phyloP scores from a whole-genome alignment of 2,113 vertebrate species.

The Salvelinus namaycush region DNA sequence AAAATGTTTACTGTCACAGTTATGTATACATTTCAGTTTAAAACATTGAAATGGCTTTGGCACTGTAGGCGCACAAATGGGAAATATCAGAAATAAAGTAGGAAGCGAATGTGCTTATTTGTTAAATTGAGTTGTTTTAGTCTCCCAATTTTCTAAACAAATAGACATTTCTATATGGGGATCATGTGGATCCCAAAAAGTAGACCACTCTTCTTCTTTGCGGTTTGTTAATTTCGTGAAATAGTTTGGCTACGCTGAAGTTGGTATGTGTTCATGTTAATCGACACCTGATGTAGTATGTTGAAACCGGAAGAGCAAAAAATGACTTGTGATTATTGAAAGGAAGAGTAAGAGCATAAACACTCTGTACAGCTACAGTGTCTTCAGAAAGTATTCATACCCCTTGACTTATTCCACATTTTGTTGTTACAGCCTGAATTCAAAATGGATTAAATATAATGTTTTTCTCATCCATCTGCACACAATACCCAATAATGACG shows the following conservation, averaged over 20 bases:
- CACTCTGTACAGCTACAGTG: no score
- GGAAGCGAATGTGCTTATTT: slow-evolving; percentile 18
- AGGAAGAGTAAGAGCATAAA: background rate
- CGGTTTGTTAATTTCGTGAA: slow-evolving; percentile 54
- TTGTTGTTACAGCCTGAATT: no score
- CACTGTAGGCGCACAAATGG: slow-evolving; percentile 18
- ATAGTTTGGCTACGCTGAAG: slow-evolving; percentile 54
- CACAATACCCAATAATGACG: no score
- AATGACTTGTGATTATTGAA: slow-evolving; percentile 52
- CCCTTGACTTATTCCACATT: no score
- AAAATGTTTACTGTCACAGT: slow-evolving; percentile 22
- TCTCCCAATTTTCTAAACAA: slow-evolving; percentile 42
- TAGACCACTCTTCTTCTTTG: slow-evolving; percentile 57
- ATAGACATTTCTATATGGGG: background rate
- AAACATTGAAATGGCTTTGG: slow-evolving; percentile 6
- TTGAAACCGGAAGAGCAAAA: slow-evolving; percentile 34
- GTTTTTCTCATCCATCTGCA: no score
- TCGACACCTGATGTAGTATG: background rate
- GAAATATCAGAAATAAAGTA: background rate
- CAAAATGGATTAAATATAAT: no score
- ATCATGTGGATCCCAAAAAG: slow-evolving; percentile 56
- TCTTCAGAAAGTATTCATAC: no score
- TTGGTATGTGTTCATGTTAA: slow-evolving; percentile 60
- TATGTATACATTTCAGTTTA: background rate
- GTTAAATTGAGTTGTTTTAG: background rate